Percentiles rank a stretch among this genome's conserved stretches.
phyloP scores from a whole-genome alignment of 2,113 vertebrate species.

The Haemorhous mexicanus region DNA sequence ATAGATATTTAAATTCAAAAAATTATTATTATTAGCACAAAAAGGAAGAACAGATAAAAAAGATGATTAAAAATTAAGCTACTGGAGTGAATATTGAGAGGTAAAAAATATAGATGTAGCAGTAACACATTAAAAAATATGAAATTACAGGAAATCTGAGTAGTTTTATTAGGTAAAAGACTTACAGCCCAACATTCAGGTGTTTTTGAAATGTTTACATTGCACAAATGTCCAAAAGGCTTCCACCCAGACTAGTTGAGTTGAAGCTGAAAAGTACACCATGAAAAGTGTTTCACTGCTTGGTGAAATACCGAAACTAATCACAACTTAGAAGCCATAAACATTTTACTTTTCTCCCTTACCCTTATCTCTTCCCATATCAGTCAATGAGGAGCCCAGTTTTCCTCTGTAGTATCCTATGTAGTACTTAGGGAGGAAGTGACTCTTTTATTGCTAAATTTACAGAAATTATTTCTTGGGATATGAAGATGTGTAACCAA shows the following conservation, averaged over 20 bases:
- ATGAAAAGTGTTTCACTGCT: not conserved
- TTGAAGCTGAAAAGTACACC: not conserved
- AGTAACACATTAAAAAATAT: not conserved
- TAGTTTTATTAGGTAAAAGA: not conserved
- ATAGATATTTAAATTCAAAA: not conserved
- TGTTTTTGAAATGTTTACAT: not conserved
- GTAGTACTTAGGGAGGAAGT: not conserved
- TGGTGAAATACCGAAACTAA: not conserved
- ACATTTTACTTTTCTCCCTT: not conserved
- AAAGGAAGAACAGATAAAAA: not conserved
- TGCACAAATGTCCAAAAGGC: not conserved
- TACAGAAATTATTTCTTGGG: not conserved
- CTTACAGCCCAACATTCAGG: not conserved
- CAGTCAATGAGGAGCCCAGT: fast-evolving
- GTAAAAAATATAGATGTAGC: not conserved
- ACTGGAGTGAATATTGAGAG: not conserved
- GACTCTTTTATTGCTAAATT: not conserved
- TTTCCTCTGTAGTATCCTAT: not conserved
- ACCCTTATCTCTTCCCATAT: not conserved
- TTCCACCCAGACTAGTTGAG: not conserved
- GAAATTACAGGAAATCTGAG: not conserved
- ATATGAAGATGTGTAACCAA: not conserved
- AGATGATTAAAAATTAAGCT: not conserved
- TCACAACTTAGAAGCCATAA: not conserved
- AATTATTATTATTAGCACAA: not conserved